Base-by-base conservation (phyloP, 92 coral and sea anemone genomes). In the Desmophyllum pertusum region DNA sequence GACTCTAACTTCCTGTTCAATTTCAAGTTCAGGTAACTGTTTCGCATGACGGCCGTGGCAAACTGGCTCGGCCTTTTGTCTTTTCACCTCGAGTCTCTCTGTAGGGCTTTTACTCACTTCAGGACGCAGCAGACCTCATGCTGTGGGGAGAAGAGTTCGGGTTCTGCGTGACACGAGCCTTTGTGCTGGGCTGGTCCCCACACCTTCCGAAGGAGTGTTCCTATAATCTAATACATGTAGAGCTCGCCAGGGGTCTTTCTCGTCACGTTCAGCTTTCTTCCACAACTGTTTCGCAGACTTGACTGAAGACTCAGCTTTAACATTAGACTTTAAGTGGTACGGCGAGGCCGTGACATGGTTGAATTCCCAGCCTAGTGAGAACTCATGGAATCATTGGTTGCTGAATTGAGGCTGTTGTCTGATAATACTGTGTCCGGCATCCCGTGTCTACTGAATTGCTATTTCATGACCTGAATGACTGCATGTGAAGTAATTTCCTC, bases 371-470 rank as follows among this genome's bases (percentile, higher is more conserved):
- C 57, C 51, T 71, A 77, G 63, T 31, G 79, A 38, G 40, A 68
- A 85, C 77, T 67, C 70, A 18, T 25, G 55, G 52, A 85, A 81
- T 39, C 75, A 63, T 31, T 76, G 78, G 70, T 79, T 79, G 41
- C 75, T 76, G 78, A 42, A 76, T 55, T 81, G 78, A 25, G 87
- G 46, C 9, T n/a, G 10, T 88, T 88, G 77, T 78, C 78, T 10
- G 84, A 85, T 23, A 77, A 40, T 11, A 85, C 79, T 9, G 83
- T 77, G 70, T 77, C 79, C 50, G 79, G 70, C 35, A 85, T 85
- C 46, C 73, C 73, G 30, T 52, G 71, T 50, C 42, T 70, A 53
- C 83, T 66, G 55, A 77, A 52, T 6, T 66, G 55, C 71, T 85
- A 61, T 70, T 78, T 66, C 31, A 85, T 84, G 3, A 40, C 72